Evolutionary conservation across 2,797 vertebrate species (phyloP), one percentile per base, ranked within the genome.

Genomic region (Mus spretus): DNA sequence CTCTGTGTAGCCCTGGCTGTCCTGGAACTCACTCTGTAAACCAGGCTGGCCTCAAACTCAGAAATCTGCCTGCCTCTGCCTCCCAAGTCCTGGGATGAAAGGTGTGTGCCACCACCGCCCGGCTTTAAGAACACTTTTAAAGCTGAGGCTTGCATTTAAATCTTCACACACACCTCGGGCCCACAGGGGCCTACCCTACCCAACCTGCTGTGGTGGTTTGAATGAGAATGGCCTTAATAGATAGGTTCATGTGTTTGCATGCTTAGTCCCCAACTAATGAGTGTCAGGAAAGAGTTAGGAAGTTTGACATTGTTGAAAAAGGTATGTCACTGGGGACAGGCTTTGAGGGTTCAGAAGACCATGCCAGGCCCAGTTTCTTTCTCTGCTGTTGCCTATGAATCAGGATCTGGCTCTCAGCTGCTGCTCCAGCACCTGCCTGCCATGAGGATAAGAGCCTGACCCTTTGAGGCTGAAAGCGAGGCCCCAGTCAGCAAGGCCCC

Each of bases 111-210:
- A 50, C 50, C 2, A 50, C 10, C 1, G 50, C 50, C 50, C 10
- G 9, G 50, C 10, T 8, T 7, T 67, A 20, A 83, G 63, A 47
- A 22, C 44, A 53, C 22, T 67, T 85, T 67, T 85, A 67, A 85
- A 53, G 83, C 63, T 67, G 31, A 67, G 28, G 67, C 6, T 10
- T 12, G 47, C 81, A 31, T 8, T 17, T 50, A 79, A 63, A 63
- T 19, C 47, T 17, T 31, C 44, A 72, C 53, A 20, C 26, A 26
- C 11, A 0, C n/a, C 84, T 2, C 50, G 13, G 72, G 11, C 14
- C 26, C 1, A 9, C 12, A 10, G n/a, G 57, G 55, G 1, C n/a
- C 8, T 10, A n/a, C 22, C 13, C 3, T 13, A 31, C 28, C 13
- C 63, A 15, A 15, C 17, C 37, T 47, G 11, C 20, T 67, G 83